Percentiles rank a stretch among this genome's conserved stretches.
These are phyloP conservation scores for Lates calcarifer DNA, from an alignment of 2,113 vertebrate species.

Conservation along the genomic window DNA sequence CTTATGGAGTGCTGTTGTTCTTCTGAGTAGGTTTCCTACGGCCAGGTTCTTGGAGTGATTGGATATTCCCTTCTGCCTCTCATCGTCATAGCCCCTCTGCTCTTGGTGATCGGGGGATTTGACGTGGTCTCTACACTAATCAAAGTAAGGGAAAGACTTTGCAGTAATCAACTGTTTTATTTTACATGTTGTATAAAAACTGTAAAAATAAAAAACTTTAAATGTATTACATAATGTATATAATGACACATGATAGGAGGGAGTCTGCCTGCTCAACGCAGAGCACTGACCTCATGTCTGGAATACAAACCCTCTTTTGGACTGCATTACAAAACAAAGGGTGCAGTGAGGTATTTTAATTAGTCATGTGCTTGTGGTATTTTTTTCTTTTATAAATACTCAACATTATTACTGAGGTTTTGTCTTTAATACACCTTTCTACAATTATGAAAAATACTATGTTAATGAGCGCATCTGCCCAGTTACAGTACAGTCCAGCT, in stretches of 20 bases:
- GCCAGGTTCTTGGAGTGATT: conserved; percentile 98
- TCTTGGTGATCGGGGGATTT: conserved; percentile 93
- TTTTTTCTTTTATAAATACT: too few species aligned
- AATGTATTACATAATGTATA: background rate
- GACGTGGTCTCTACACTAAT: conserved; percentile 94
- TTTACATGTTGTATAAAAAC: background rate
- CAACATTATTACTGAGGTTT: too few species aligned
- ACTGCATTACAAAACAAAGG: too few species aligned
- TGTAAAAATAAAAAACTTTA: background rate
- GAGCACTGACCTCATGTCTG: too few species aligned
- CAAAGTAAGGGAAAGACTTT: conserved; percentile 88
- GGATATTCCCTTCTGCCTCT: conserved; percentile 98
- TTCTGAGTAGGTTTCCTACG: conserved; percentile 91
- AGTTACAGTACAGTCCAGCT: too few species aligned
- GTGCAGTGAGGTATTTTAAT: too few species aligned
- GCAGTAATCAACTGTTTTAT: background rate
- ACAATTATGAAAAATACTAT: too few species aligned
- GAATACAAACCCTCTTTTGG: too few species aligned
- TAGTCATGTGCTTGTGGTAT: too few species aligned
- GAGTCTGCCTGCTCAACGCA: background rate
- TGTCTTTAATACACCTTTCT: too few species aligned
- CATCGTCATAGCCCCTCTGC: conserved; percentile 95
- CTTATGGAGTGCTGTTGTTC: conserved; percentile 5
- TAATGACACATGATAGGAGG: background rate
- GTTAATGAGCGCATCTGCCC: too few species aligned